Conservation (phyloP, 35 echinoderm and acorn worm genomes). For the Patiria miniata region DNA sequence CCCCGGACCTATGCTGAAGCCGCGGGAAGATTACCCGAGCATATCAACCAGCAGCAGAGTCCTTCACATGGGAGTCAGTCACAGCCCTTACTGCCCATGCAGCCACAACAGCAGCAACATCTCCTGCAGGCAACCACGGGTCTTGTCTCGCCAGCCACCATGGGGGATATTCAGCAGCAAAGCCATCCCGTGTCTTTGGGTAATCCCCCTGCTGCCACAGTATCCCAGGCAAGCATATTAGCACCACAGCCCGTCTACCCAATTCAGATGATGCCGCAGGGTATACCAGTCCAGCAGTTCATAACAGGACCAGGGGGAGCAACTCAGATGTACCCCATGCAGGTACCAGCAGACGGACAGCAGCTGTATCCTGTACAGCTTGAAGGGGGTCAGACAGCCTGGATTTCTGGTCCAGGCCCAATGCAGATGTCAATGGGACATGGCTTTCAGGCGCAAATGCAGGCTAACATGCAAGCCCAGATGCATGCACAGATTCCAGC, state of each 20-base stretch:
- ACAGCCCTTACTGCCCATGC: background rate
- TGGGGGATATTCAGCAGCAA: background rate
- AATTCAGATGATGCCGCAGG: background rate
- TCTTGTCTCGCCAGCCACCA: background rate
- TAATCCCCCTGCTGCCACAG: background rate
- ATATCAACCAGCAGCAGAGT: background rate
- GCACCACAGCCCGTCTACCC: slow-evolving; percentile 9
- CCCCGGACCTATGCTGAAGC: slow-evolving; percentile 18
- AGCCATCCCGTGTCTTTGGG: background rate
- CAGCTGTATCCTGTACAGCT: slow-evolving; percentile 4
- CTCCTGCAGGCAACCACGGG: background rate
- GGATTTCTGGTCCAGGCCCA: background rate
- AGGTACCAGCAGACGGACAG: background rate
- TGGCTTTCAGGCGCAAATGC: background rate
- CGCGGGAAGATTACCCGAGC: background rate
- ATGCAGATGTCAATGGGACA: background rate
- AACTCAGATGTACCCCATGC: background rate
- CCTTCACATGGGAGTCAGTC: background rate
- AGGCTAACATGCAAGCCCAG: background rate
- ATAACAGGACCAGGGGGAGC: background rate
- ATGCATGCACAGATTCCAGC: too few relatives aligned
- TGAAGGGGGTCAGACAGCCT: background rate
- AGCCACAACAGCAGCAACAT: background rate
- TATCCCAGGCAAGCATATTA: background rate
- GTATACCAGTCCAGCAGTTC: background rate